Base-by-base conservation (phyloP, 2,797 vertebrate species). In the Pantherophis alleghaniensis region DNA sequence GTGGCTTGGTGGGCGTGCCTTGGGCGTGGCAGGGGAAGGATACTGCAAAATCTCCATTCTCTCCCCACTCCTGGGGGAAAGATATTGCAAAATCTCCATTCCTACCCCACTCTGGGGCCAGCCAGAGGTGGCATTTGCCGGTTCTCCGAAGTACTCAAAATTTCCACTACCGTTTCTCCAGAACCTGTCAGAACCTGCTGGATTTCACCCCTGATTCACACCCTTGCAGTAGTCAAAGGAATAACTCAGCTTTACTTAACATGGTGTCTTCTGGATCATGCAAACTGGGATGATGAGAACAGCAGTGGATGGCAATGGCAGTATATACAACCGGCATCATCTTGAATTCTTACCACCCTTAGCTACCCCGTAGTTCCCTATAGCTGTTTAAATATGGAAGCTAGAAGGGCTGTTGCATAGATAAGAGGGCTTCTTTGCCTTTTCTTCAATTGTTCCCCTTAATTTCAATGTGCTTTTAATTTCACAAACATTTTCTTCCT, bases 401-500 rank as follows among this genome's bases (percentile, higher is more conserved):
- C 9, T 91, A 86, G 47, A 28, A 12, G 11, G 16, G 28, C 24
- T 47, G 47, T 53, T 20, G 74, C 32, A 69, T 26, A 90, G 53
- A 20, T 51, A 22, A 91, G 26, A 7, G 56, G 2, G 10, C 26
- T 86, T 59, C 7, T 3, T 7, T 24, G 74, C 20, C 20, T 79
- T 79, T 47, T 13, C 59, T 79, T 87, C 91, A 32, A 22, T 12
- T 47, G 14, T 2, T 24, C 32, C 22, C 56, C 32, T 5, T 88
- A 87, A 69, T 66, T 66, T 42, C 14, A 88, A 24, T 2, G n/a
- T 28, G 13, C 32, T 10, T 92, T 87, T 63, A 24, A 88, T 96
- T 91, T 95, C 13, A 91, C 94, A 89, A 95, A 95, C 88, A 24
- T 90, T 20, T 74, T 28, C 22, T 74, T 55, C 28, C 9, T 26